Conservation (phyloP, 2,888 invertebrate species). For the Drosophila pullipes region DNA sequence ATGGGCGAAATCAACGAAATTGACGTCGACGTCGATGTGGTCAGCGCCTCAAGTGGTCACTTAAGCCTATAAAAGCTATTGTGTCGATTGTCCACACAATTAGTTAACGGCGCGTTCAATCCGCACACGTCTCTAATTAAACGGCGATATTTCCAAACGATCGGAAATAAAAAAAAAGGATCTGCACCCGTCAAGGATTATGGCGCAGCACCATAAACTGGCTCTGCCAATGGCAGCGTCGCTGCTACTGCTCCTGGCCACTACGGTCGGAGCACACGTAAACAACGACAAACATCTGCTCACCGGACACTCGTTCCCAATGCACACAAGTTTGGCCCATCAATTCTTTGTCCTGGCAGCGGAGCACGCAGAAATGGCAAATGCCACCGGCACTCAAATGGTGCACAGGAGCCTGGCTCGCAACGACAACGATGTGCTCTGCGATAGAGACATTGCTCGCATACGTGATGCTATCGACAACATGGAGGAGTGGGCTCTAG, state of each 20-base stretch:
- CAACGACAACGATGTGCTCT: conserved; percentile 57
- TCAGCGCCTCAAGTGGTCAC: conserved; percentile 33
- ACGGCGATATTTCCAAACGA: background rate
- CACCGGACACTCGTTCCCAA: conserved; percentile 59
- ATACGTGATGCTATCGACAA: conserved; percentile 72
- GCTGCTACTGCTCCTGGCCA: conserved; percentile 42
- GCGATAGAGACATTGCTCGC: conserved; percentile 70
- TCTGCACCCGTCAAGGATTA: conserved; percentile 26
- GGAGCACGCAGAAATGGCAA: conserved; percentile 25
- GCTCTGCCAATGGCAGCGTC: conserved; percentile 29
- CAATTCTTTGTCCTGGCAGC: conserved; percentile 74
- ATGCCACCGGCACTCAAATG: conserved; percentile 31
- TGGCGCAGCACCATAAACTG: conserved; percentile 37
- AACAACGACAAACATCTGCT: conserved; percentile 31
- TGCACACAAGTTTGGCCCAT: conserved; percentile 77
- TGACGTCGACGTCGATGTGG: conserved; percentile 24
- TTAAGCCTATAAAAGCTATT: conserved; percentile 59
- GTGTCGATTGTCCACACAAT: conserved; percentile 37
- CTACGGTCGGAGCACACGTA: conserved; percentile 8
- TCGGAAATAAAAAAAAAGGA: background rate
- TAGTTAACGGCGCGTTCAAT: conserved; percentile 47
- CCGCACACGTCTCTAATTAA: conserved; percentile 23
- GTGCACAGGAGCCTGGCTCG: conserved; percentile 36
- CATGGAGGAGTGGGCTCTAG: conserved; percentile 83
- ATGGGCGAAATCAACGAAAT: conserved; percentile 16